Evolutionary conservation across 2,888 invertebrate species (phyloP).

Genomic region (Hyalella azteca): DNA sequence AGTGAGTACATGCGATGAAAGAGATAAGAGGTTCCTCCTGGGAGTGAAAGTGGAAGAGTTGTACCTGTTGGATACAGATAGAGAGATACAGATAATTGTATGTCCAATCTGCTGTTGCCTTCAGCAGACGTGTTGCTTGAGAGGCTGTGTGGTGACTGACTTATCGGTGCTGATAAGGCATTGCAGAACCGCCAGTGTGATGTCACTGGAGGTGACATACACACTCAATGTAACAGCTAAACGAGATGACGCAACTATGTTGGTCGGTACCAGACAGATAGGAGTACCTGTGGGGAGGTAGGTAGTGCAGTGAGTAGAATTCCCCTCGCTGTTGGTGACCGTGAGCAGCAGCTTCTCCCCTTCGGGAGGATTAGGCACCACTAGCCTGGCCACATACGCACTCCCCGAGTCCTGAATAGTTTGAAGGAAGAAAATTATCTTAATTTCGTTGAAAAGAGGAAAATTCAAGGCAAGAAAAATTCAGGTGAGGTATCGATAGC

Average conservation of each 20-base stretch:
- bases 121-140: not conserved
- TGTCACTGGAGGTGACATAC: not conserved
- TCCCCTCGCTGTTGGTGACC: constrained; percentile 23
- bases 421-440: no score
- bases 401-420: no score
- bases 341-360: not conserved
- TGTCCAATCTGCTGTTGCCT: not conserved
- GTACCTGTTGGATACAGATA: no score
- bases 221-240: not conserved
- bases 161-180: not conserved
- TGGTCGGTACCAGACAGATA: not conserved
- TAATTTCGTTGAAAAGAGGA: no score
- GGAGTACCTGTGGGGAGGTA: not conserved
- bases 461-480: no score
- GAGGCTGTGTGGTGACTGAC: not conserved
- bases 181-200: not conserved
- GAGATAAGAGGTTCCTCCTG: no score
- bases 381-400: not conserved
- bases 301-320: constrained; percentile 12
- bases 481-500: no score
- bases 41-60: no score
- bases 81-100: not conserved
- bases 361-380: not conserved
- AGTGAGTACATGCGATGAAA: no score
- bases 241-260: not conserved